Conservation (phyloP, 2,797 vertebrate species). For the Myotis planiceps region DNA sequence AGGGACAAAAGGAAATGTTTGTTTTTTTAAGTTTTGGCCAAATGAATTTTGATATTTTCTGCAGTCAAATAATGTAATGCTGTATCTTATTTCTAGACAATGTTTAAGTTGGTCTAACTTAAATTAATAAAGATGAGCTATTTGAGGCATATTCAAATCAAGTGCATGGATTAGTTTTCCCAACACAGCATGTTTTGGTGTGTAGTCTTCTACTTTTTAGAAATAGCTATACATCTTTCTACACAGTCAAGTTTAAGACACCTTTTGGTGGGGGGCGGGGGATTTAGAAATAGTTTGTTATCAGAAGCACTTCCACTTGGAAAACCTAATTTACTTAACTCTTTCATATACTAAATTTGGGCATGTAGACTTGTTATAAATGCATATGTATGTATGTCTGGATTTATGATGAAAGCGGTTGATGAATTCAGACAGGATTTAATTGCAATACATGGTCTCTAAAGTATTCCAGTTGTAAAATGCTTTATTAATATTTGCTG, state of each 20-base stretch:
- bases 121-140: constrained; percentile 73
- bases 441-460: constrained; percentile 21
- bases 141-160: constrained; percentile 76
- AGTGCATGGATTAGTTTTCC: constrained; percentile 86
- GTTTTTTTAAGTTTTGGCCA: constrained; percentile 53
- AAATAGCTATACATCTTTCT: constrained; percentile 82
- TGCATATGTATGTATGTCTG: constrained; percentile 47
- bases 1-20: constrained; percentile 43
- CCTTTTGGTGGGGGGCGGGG: not conserved
- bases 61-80: constrained; percentile 71
- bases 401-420: constrained; percentile 57
- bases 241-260: constrained; percentile 79
- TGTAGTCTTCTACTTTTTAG: constrained; percentile 79
- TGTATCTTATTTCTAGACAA: constrained; percentile 62
- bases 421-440: constrained; percentile 30
- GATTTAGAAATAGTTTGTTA: constrained; percentile 76
- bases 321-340: constrained; percentile 71
- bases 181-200: constrained; percentile 85
- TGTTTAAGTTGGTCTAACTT: constrained; percentile 71
- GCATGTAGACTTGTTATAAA: constrained; percentile 43
- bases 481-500: constrained; percentile 61
- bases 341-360: constrained; percentile 31
- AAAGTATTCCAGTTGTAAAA: constrained; percentile 47
- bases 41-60: constrained; percentile 76
- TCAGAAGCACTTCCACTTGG: constrained; percentile 73